A percentile compares a stretch with the other conserved stretches of the same genome.
Conservation (phyloP, 2,888 invertebrate species). For the Ennomos fuscantarius region DNA sequence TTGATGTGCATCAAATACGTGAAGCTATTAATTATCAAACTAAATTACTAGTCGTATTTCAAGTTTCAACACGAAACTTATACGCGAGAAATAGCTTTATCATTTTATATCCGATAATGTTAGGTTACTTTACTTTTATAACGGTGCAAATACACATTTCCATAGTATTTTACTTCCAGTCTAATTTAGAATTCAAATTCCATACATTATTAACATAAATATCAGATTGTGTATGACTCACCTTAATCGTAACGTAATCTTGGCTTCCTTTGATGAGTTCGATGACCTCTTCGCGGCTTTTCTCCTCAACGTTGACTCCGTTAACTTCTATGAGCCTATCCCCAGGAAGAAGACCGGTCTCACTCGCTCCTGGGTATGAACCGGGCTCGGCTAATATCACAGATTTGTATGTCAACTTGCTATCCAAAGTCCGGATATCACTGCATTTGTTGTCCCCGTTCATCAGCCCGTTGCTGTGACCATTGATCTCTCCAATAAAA, state of each 20-base stretch:
- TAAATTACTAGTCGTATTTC: slow-evolving; percentile 17
- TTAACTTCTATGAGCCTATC: slow-evolving; percentile 97
- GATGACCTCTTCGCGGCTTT: slow-evolving; percentile 95
- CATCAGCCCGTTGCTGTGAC: slow-evolving; percentile 64
- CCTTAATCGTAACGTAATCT: slow-evolving; percentile 93
- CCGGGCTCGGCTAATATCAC: slow-evolving; percentile 97
- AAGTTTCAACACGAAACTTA: slow-evolving; percentile 27
- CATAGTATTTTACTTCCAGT: neutral
- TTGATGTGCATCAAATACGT: slow-evolving; percentile 16
- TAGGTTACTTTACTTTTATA: neutral
- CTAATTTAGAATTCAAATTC: slow-evolving; percentile 19
- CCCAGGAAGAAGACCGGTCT: slow-evolving; percentile 96
- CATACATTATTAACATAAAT: slow-evolving; percentile 19
- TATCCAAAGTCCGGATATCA: slow-evolving; percentile 61
- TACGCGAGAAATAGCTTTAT: slow-evolving; percentile 5
- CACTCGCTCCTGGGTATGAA: slow-evolving; percentile 89
- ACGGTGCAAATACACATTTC: no score
- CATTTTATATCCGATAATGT: slow-evolving; percentile 5
- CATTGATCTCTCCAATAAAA: slow-evolving; percentile 71
- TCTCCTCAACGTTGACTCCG: slow-evolving; percentile 92
- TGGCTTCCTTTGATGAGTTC: slow-evolving; percentile 96
- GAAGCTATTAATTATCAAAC: slow-evolving; percentile 26
- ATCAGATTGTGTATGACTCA: slow-evolving; percentile 65
- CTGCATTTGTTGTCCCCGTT: slow-evolving; percentile 74
- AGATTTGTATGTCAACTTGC: slow-evolving; percentile 86